Percentiles rank a stretch among this genome's conserved stretches.
Evolutionary conservation across 2,888 invertebrate genomes (phyloP).

Genomic region (Sinelater perroti): DNA sequence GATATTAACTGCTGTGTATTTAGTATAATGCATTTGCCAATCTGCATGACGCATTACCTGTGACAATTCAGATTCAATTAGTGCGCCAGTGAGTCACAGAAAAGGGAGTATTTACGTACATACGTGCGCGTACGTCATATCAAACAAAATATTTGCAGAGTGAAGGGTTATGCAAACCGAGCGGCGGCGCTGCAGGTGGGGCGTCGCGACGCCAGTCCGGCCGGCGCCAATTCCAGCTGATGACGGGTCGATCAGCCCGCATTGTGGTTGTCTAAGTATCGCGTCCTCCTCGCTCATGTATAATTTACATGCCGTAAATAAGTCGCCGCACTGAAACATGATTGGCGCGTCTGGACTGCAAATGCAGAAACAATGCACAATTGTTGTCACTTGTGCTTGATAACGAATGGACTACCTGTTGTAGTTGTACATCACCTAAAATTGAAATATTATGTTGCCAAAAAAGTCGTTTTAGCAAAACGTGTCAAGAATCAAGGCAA

Average conservation of each 20-base stretch:
- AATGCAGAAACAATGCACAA: too few species aligned
- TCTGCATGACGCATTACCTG: too few species aligned
- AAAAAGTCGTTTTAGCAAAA: too few species aligned
- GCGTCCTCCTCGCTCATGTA: constrained; percentile 45
- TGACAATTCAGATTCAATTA: neutral
- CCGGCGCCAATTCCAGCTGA: constrained; percentile 54
- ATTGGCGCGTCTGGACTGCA: constrained; percentile 10
- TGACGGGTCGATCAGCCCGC: constrained; percentile 56
- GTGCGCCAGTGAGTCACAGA: constrained; percentile 1
- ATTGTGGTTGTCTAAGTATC: constrained; percentile 49
- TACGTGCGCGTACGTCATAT: constrained; percentile 14
- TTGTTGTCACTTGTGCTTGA: too few species aligned
- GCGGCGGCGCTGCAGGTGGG: constrained; percentile 42
- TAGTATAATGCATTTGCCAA: too few species aligned
- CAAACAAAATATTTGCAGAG: constrained; percentile 31
- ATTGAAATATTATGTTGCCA: too few species aligned
- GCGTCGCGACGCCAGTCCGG: constrained; percentile 47
- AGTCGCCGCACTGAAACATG: constrained; percentile 20
- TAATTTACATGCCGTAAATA: constrained; percentile 37
- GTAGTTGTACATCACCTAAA: too few species aligned
- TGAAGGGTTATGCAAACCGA: constrained; percentile 36
- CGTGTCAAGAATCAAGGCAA: too few species aligned
- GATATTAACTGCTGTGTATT: too few species aligned
- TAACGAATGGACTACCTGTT: too few species aligned
- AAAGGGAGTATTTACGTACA: constrained; percentile 1